phyloP scores from a whole-genome alignment of 2,797 vertebrate genomes.

The Enteromius anoplus region DNA sequence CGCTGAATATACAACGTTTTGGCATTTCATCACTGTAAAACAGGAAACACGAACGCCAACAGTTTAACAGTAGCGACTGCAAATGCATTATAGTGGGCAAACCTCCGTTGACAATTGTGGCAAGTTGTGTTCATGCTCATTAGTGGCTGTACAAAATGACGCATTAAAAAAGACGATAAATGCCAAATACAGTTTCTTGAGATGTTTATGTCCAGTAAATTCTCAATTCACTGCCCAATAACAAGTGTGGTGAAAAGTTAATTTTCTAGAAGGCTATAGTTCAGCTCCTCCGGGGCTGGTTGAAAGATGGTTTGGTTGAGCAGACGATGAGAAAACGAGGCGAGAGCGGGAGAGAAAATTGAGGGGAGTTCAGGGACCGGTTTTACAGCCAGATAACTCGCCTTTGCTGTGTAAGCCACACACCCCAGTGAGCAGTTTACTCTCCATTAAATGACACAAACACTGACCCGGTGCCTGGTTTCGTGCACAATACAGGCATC shows the following conservation, averaged over 20 bases:
- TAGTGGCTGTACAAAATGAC: background rate
- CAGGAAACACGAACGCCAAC: background rate
- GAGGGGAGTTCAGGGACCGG: conserved; percentile 41
- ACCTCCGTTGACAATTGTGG: background rate
- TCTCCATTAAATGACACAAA: conserved; percentile 52
- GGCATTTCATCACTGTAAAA: background rate
- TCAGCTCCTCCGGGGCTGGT: conserved; percentile 13
- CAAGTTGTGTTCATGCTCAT: background rate
- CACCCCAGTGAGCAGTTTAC: conserved; percentile 48
- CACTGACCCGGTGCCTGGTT: conserved; percentile 33
- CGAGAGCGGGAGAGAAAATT: conserved; percentile 16
- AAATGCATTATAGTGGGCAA: background rate
- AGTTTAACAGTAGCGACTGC: background rate
- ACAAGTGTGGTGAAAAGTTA: conserved; percentile 12
- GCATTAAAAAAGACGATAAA: background rate
- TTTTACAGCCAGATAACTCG: conserved; percentile 47
- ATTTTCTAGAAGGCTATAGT: conserved; percentile 30
- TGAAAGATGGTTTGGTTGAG: conserved; percentile 21
- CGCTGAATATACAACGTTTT: background rate
- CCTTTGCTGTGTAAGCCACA: conserved; percentile 37
- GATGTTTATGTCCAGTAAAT: conserved; percentile 3
- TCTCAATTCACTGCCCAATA: conserved; percentile 7
- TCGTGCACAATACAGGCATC: conserved; percentile 28
- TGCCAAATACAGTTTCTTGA: background rate
- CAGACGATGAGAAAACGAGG: conserved; percentile 22